Base-by-base conservation (phyloP, 2,797 vertebrate species). In the Bradypodion pumilum region DNA sequence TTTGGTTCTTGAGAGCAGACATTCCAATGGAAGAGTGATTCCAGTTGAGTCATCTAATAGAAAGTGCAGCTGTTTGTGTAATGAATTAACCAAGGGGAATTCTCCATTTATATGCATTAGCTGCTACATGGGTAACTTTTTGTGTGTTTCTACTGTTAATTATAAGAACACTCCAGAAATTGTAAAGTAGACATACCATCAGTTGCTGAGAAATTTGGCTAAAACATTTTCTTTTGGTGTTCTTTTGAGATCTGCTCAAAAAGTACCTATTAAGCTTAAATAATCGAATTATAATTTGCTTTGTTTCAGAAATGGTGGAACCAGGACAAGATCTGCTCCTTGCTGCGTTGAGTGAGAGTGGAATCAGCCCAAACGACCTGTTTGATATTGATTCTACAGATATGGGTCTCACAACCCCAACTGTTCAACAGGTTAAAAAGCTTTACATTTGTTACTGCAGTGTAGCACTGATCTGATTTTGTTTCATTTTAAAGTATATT, bases 281-380 rank as follows among this genome's bases (percentile, higher is more conserved):
- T 80, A 77, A 69, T 79, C 73, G 87, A 56, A 5, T 81, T 87
- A 16, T 23, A 0, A 88, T 84, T 91, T 52, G 89, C 40, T 93
- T 93, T 84, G 35, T 68, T 70, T 85, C 88, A 89, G 94, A 99
- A 98, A 99, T 96, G 95, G 97, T 98, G 98, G 98, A 99, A 96
- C 98, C 98, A 91, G 98, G 98, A 96, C 98, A 99, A 95, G 98
- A 99, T 95, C 97, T 99, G 94, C 97, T 99, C 89, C 97, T 99
- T 87, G 97, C 99, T 95, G 99, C 99, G 93, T 96, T 99, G 87
- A 99, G 99, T 92, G 99, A 99, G 95, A 99, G 98, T 91, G 99
- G 99, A 90, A 99, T 99, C 95, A 99, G 98, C 93, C 98, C 99
- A 29, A 99, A 98, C 94, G 98, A 99, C 91, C 95, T 99, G 5